These are phyloP conservation scores for Nicator chloris DNA, from an alignment of 2,113 vertebrate genomes.

Conservation along the genomic window DNA sequence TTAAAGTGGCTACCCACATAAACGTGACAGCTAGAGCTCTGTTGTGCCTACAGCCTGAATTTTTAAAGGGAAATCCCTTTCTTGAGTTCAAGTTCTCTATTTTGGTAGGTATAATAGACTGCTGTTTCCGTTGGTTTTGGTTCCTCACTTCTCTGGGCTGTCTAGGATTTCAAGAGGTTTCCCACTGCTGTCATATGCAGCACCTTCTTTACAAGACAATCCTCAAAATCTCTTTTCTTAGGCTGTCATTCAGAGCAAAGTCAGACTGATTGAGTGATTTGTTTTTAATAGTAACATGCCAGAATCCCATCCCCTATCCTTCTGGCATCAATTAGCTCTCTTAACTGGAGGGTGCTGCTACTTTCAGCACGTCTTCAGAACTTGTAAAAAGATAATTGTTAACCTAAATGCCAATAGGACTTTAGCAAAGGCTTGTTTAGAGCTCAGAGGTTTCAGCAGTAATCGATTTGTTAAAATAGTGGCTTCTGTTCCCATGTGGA, in stretches of 20 bases:
- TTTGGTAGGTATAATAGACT: neutral
- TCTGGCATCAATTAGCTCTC: neutral
- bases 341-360: neutral
- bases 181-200: neutral
- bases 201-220: neutral
- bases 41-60: neutral
- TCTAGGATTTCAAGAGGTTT: neutral
- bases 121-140: neutral
- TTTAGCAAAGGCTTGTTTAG: slow-evolving; percentile 8
- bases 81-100: neutral
- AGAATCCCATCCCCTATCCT: neutral
- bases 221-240: neutral
- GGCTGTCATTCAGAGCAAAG: neutral
- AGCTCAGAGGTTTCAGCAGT: slow-evolving; percentile 31
- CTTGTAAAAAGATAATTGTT: slow-evolving; percentile 39
- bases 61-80: neutral
- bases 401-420: slow-evolving; percentile 36
- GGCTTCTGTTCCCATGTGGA: neutral
- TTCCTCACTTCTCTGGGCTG: neutral
- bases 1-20: slow-evolving; percentile 23
- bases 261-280: neutral
- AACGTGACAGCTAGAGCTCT: neutral
- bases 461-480: slow-evolving; percentile 40
- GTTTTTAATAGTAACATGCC: neutral
- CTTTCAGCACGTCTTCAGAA: neutral